phyloP scores from a whole-genome alignment of 2,888 invertebrate species.

The Heliconius hortense region DNA sequence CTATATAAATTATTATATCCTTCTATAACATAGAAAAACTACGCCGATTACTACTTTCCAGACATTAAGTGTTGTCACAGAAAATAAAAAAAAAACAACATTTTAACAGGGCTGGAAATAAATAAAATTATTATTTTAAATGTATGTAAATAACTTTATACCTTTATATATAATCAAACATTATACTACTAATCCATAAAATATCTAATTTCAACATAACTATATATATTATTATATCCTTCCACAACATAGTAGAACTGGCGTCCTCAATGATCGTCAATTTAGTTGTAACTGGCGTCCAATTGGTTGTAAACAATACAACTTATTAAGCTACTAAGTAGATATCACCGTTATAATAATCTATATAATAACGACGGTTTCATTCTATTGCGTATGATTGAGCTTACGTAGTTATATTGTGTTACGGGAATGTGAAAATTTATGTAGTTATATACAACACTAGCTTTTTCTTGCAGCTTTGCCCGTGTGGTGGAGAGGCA shows the following conservation, averaged over 20 bases:
- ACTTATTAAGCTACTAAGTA: conserved; percentile 36
- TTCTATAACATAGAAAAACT: no score
- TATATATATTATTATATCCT: background rate
- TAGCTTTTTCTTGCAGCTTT: background rate
- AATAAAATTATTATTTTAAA: no score
- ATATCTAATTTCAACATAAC: background rate
- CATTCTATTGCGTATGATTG: conserved; percentile 12
- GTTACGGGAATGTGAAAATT: conserved; percentile 55
- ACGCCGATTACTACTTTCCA: no score
- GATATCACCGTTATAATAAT: conserved; percentile 27
- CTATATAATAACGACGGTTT: conserved; percentile 13
- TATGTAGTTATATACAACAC: conserved; percentile 50
- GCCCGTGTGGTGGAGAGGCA: background rate
- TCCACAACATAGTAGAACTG: conserved; percentile 1
- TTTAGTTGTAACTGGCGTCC: conserved; percentile 9
- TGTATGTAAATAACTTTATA: no score
- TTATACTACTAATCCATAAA: background rate
- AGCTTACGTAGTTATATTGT: background rate
- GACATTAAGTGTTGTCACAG: no score
- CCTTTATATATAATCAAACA: no score
- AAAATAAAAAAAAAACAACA: no score
- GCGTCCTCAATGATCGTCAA: conserved; percentile 10
- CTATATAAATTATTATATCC: no score
- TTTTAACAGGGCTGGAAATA: no score
- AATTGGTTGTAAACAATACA: conserved; percentile 25